phyloP scores from a whole-genome alignment of 2,113 vertebrate species.

The Shinisaurus crocodilurus region DNA sequence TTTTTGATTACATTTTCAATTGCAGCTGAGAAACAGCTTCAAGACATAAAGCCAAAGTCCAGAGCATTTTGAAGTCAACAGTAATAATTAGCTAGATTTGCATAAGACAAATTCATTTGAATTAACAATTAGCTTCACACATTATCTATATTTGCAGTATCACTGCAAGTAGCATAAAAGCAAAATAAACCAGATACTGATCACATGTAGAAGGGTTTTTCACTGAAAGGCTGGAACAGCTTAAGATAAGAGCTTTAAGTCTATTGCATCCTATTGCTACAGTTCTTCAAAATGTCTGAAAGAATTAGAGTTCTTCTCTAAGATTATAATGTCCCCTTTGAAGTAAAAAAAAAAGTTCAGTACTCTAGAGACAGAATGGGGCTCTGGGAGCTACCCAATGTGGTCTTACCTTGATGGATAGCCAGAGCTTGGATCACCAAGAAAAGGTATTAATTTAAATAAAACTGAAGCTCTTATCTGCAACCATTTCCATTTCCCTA shows the following conservation, averaged over 20 bases:
- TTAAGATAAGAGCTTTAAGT: slow-evolving; percentile 53
- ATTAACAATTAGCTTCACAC: not conserved
- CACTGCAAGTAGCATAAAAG: slow-evolving; percentile 9
- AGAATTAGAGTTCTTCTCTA: slow-evolving; percentile 31
- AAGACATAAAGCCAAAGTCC: slow-evolving; percentile 16
- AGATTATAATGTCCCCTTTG: not conserved
- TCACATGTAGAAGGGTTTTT: not conserved
- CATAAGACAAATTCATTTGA: not conserved
- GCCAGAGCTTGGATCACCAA: not conserved
- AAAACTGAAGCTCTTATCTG: slow-evolving; percentile 63
- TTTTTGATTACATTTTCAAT: slow-evolving; percentile 65
- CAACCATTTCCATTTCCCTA: slow-evolving; percentile 36
- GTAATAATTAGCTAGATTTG: slow-evolving; percentile 14
- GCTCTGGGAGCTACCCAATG: not conserved
- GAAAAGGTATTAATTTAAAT: slow-evolving; percentile 21
- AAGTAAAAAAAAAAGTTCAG: not conserved
- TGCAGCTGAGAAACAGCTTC: slow-evolving; percentile 45
- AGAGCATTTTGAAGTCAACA: not conserved
- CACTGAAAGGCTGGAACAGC: slow-evolving; percentile 38
- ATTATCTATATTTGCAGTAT: slow-evolving; percentile 15
- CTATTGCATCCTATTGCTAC: not conserved
- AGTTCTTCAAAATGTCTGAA: not conserved
- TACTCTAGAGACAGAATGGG: not conserved
- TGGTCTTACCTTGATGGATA: not conserved
- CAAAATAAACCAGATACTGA: slow-evolving; percentile 14